phyloP scores from a whole-genome alignment of 2,797 vertebrate genomes.

The Takifugu ocellatus region DNA sequence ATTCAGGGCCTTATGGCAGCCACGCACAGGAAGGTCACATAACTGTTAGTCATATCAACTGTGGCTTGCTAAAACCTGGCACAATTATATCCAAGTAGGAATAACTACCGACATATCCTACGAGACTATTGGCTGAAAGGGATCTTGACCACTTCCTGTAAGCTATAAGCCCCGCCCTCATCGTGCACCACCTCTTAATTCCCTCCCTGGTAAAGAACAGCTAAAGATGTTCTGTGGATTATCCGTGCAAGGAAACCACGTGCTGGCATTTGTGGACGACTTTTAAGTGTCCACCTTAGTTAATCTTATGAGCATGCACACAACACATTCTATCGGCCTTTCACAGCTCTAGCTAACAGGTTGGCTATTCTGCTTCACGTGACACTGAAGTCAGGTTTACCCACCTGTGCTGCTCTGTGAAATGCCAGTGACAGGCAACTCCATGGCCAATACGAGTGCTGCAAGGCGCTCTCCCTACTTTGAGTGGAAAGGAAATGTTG shows the following conservation, averaged over 20 bases:
- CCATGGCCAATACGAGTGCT: conserved; percentile 67
- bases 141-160: conserved; percentile 25
- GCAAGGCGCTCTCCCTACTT: conserved; percentile 53
- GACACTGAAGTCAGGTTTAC: conserved; percentile 52
- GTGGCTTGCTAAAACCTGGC: conserved; percentile 11
- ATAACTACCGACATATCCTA: conserved; percentile 37
- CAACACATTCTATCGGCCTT: conserved; percentile 31
- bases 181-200: conserved; percentile 44
- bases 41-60: no score
- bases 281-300: conserved; percentile 35
- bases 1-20: conserved; percentile 47
- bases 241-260: conserved; percentile 56
- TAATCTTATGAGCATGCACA: conserved; percentile 54
- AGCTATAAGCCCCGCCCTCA: conserved; percentile 20
- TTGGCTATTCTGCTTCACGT: conserved; percentile 48
- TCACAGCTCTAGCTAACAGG: conserved; percentile 30
- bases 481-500: conserved; percentile 58
- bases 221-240: conserved; percentile 65
- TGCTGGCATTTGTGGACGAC: conserved; percentile 34
- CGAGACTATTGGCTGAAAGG: conserved; percentile 19
- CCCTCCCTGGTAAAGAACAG: conserved; percentile 61
- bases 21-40: conserved; percentile 11
- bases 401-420: conserved; percentile 71
- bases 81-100: conserved; percentile 29
- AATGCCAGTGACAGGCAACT: conserved; percentile 68